Percentiles rank a stretch among this genome's conserved stretches.
phyloP scores from a whole-genome alignment of 1,140 invertebrate genomes.

The Euwallacea fornicatus region DNA sequence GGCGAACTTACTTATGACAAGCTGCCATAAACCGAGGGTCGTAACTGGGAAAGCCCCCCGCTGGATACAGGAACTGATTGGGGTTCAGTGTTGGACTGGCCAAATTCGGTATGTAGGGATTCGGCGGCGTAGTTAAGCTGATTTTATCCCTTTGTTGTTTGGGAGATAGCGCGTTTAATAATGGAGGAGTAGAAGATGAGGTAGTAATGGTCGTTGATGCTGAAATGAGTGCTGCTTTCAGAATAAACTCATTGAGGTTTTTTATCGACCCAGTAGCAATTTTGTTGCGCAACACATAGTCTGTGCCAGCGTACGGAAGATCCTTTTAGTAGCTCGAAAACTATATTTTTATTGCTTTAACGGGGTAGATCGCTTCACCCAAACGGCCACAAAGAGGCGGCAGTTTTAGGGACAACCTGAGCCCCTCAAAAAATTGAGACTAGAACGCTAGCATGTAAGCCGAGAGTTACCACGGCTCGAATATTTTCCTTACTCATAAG shows the following conservation, averaged over 20 bases:
- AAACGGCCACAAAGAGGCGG: slow-evolving; percentile 64
- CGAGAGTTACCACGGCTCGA: slow-evolving; percentile 77
- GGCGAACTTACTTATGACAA: slow-evolving; percentile 40
- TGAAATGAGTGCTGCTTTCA: not conserved
- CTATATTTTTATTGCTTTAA: not conserved
- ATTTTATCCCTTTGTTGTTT: slow-evolving; percentile 47
- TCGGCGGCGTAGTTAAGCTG: slow-evolving; percentile 53
- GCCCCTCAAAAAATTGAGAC: slow-evolving; percentile 71
- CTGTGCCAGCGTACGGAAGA: too few relatives aligned
- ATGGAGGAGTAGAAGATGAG: slow-evolving; percentile 6
- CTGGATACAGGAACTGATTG: slow-evolving; percentile 56
- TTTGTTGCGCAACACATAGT: too few relatives aligned
- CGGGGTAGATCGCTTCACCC: slow-evolving; percentile 72
- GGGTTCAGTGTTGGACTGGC: slow-evolving; percentile 57
- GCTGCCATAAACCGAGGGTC: slow-evolving; percentile 51
- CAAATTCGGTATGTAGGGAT: slow-evolving; percentile 59
- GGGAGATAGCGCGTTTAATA: slow-evolving; percentile 33
- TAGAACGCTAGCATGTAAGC: slow-evolving; percentile 59
- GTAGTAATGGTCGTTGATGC: slow-evolving; percentile 4
- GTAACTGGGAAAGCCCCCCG: slow-evolving; percentile 51
- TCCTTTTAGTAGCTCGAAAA: too few relatives aligned
- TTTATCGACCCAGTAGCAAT: too few relatives aligned
- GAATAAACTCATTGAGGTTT: too few relatives aligned
- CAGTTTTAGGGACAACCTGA: slow-evolving; percentile 68
- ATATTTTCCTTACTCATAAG: slow-evolving; percentile 83